Evolutionary conservation across 2,888 invertebrate genomes (phyloP).

Genomic region (Melanostoma scalare): DNA sequence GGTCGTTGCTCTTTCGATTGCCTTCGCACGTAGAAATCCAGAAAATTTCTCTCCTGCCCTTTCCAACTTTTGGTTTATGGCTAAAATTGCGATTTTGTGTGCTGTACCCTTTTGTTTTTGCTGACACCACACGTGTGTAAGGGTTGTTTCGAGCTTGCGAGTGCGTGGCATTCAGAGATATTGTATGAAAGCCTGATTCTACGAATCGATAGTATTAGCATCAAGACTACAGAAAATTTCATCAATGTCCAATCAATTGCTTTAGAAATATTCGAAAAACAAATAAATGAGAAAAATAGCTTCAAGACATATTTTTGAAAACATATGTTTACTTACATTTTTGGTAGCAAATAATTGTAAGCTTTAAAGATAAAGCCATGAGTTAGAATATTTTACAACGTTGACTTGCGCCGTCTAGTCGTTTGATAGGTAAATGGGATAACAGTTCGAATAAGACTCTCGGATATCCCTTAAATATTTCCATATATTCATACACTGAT

Average conservation of each 20-base stretch:
- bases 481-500: no score
- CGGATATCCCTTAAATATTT: no score
- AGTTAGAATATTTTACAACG: no score
- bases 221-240: constrained; percentile 23
- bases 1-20: constrained; percentile 52
- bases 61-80: constrained; percentile 22
- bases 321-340: neutral
- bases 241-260: constrained; percentile 47
- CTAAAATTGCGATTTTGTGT: constrained; percentile 28
- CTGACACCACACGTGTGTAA: constrained; percentile 49
- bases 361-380: no score
- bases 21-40: constrained; percentile 24
- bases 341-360: no score
- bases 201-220: constrained; percentile 30
- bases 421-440: constrained; percentile 58
- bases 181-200: constrained; percentile 44
- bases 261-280: constrained; percentile 28
- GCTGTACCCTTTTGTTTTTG: constrained; percentile 56
- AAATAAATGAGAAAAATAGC: neutral
- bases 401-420: constrained; percentile 28
- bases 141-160: constrained; percentile 38
- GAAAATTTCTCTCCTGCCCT: neutral
- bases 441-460: constrained; percentile 28
- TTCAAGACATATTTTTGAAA: neutral
- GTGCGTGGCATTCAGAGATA: constrained; percentile 52